Base-by-base conservation (phyloP, 2,797 vertebrate species). In the Benthosema pterotum region DNA sequence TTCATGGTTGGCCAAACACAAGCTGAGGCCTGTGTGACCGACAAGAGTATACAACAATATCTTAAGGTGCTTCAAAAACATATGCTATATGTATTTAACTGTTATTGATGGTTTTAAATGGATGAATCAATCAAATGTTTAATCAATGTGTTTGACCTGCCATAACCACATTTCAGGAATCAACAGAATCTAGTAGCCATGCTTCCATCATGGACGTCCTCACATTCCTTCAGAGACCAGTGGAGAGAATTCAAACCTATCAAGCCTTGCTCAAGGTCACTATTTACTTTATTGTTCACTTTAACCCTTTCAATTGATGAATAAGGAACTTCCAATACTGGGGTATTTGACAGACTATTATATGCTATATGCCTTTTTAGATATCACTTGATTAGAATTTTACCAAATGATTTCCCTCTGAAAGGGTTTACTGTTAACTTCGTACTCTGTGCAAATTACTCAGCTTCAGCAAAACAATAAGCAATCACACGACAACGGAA, bases 261-360 rank as follows among this genome's bases (percentile, higher is more conserved):
- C 96, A 98, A 88, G 89, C 91, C 5, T 79, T 97, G 66, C 89
- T 99, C 60, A 99, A 99, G 95, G 98, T 99, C 7, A 25, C 11
- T 54, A 52, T 12, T 15, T 51, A 13, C 12, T 8, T 28, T 0
- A 58, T 58, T 18, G 32, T 17, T 19, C 14, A 8, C 32, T 16
- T 0, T 18, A 11, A 38, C 3, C 19, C 7, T 32, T 38, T 7
- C 49, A 12, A 52, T 52, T 4, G 12, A 52, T 52, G 4, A n/a
- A 6, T 49, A 2, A 28, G 15, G 58, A 47, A 61, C 12, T 5
- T 46, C 22, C 0, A 12, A 12, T n/a, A n/a, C n/a, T n/a, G n/a
- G n/a, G n/a, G n/a, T n/a, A n/a, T n/a, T n/a, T n/a, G n/a, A n/a
- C n/a, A n/a, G n/a, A n/a, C n/a, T n/a, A n/a, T n/a, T n/a, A 38